Evolutionary conservation across 2,888 invertebrate genomes (phyloP).

Genomic region (Patella depressa): DNA sequence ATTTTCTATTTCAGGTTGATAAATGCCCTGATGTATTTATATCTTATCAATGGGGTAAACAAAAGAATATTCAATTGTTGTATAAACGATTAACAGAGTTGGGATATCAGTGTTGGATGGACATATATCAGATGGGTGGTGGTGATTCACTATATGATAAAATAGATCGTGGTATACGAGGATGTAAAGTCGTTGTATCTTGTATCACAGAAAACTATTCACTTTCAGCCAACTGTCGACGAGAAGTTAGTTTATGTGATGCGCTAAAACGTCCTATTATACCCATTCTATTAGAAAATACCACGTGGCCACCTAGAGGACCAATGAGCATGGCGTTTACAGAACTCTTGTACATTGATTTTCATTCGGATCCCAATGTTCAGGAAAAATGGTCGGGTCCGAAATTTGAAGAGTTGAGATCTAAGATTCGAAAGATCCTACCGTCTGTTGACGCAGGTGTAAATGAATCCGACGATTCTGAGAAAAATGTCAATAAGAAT

Average conservation of each 20-base stretch:
- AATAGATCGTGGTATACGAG: slow-evolving; percentile 64
- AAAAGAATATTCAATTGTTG: slow-evolving; percentile 61
- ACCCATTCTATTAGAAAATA: slow-evolving; percentile 64
- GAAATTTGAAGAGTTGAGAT: slow-evolving; percentile 49
- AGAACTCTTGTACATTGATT: slow-evolving; percentile 62
- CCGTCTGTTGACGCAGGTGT: background rate
- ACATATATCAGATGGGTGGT: slow-evolving; percentile 69
- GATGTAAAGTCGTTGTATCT: slow-evolving; percentile 59
- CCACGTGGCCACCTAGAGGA: slow-evolving; percentile 66
- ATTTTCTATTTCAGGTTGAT: slow-evolving; percentile 16
- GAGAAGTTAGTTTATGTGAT: slow-evolving; percentile 67
- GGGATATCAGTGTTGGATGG: slow-evolving; percentile 68
- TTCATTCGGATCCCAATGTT: slow-evolving; percentile 42
- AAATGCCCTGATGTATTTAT: slow-evolving; percentile 59
- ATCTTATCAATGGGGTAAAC: slow-evolving; percentile 69
- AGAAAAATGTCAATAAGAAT: no score
- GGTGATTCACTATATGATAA: slow-evolving; percentile 69
- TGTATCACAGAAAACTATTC: slow-evolving; percentile 68
- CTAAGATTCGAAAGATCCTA: slow-evolving; percentile 34
- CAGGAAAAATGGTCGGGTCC: slow-evolving; percentile 52
- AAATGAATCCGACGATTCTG: no score
- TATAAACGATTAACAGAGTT: slow-evolving; percentile 54
- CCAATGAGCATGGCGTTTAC: slow-evolving; percentile 68
- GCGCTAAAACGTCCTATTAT: slow-evolving; percentile 66
- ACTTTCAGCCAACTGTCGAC: slow-evolving; percentile 65